Base-by-base conservation (phyloP, 2,797 vertebrate genomes). In the Melanotaenia boesemani region DNA sequence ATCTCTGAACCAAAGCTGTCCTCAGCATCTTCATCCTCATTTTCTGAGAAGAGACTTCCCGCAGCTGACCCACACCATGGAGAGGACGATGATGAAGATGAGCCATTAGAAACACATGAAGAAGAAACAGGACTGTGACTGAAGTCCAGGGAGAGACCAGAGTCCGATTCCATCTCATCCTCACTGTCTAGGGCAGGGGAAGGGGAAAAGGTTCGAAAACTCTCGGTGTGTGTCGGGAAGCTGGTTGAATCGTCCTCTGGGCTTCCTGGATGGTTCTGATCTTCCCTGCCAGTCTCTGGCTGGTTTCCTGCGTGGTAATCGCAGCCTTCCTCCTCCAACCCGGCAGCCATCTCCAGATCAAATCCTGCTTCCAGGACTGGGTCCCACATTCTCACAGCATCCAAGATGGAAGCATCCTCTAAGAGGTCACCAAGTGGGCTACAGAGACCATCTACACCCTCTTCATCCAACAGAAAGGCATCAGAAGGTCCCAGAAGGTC, bases 141-240 rank as follows among this genome's bases (percentile, higher is more conserved):
- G 2, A 95, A 98, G 92, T 98, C 94, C 81, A 99, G 86, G 63
- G 98, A 99, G 24, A 99, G 97, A 18, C 98, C 98, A 0, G 98
- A 99, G 89, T 99, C 98, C 0, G 97, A 97, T 56, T 98, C 97
- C 4, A 94, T 94, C 70, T 96, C 96, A 59, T 94, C 93, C 5
- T 94, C 90, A 2, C 2, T 34, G 5, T 77, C 92, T 93, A 63
- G 44, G 11, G 20, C 73, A 79, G 3, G 64, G 11, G 20, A 73
- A 79, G 3, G 64, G 64, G 15, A 4, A 74, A 26, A 70, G 10
- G 30, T 68, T 15, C 71, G 36, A n/a, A 9, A 36, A 22, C 36
- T 9, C 10, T 11, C 11, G 11, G 37, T 13, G 3, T 39, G 37
- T 39, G 37, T 39, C 11, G 37, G 37, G 37, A 39, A 39, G 2